Conservation (phyloP, 2,113 vertebrate genomes). For the Neolamprologus sp. region DNA sequence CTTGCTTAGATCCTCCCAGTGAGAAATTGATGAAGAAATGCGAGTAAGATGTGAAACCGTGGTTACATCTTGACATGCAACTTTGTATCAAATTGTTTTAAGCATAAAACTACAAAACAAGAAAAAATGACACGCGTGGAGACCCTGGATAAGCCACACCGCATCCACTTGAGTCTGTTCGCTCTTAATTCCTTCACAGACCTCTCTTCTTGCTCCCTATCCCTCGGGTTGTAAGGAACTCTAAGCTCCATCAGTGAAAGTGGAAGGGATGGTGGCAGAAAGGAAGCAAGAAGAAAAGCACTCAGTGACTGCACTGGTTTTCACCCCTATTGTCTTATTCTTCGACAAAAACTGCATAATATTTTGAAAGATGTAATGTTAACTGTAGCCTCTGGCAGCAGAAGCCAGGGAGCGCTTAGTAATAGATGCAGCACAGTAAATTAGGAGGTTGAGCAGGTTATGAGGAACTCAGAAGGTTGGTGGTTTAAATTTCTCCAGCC, state of each 20-base stretch:
- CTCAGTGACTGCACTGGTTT: not conserved
- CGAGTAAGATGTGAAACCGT: not conserved
- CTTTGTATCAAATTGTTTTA: not conserved
- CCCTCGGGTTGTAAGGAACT: not conserved
- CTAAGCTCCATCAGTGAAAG: not conserved
- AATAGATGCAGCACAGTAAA: not conserved
- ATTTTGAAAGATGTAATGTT: not conserved
- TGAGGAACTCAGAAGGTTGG: not conserved
- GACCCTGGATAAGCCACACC: not conserved
- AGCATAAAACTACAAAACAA: not conserved
- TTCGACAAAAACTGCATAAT: not conserved
- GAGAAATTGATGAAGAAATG: not conserved
- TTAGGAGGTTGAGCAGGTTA: not conserved
- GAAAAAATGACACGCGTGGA: not conserved
- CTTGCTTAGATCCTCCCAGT: not conserved
- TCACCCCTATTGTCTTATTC: not conserved
- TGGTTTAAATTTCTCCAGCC: not conserved
- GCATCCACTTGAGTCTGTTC: not conserved
- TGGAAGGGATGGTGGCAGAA: not conserved
- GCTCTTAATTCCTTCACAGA: not conserved
- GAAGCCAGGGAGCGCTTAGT: not conserved
- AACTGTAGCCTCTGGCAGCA: not conserved
- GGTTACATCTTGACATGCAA: not conserved
- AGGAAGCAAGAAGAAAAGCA: not conserved
- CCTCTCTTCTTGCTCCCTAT: not conserved